phyloP scores from a whole-genome alignment of 2,888 invertebrate genomes.

The Ennomos quercinarius region DNA sequence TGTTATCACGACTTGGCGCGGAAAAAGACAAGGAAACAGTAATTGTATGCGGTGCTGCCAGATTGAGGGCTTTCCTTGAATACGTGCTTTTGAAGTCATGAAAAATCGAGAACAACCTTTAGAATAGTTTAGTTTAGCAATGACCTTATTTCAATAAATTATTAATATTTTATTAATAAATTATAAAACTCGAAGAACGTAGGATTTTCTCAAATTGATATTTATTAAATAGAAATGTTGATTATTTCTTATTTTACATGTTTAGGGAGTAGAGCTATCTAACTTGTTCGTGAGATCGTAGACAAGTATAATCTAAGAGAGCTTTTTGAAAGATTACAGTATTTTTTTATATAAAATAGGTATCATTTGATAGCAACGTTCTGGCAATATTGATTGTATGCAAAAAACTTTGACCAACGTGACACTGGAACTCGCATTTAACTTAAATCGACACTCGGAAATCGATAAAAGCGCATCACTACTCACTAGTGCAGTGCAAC shows the following conservation, averaged over 20 bases:
- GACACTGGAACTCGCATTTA: conserved; percentile 44
- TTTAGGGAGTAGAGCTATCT: too few species aligned
- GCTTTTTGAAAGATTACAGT: too few species aligned
- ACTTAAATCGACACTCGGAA: conserved; percentile 27
- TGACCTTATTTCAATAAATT: too few species aligned
- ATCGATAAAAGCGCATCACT: conserved; percentile 25
- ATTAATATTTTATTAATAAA: too few species aligned
- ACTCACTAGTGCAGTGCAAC: conserved; percentile 21
- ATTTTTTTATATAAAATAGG: background rate
- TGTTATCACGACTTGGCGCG: conserved; percentile 45
- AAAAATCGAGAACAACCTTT: background rate
- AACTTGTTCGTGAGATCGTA: too few species aligned
- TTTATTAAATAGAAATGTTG: too few species aligned
- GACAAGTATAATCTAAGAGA: too few species aligned
- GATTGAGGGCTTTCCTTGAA: conserved; percentile 36
- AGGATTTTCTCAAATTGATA: too few species aligned
- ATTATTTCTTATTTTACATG: too few species aligned
- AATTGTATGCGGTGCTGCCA: conserved; percentile 49
- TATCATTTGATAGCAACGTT: background rate
- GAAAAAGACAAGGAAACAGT: conserved; percentile 53
- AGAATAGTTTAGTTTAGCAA: background rate
- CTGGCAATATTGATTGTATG: conserved; percentile 33
- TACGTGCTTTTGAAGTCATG: conserved; percentile 21
- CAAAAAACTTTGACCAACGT: conserved; percentile 37
- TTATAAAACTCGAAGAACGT: too few species aligned